phyloP scores from a whole-genome alignment of 2,888 invertebrate genomes.

The Drosophila algonquin region DNA sequence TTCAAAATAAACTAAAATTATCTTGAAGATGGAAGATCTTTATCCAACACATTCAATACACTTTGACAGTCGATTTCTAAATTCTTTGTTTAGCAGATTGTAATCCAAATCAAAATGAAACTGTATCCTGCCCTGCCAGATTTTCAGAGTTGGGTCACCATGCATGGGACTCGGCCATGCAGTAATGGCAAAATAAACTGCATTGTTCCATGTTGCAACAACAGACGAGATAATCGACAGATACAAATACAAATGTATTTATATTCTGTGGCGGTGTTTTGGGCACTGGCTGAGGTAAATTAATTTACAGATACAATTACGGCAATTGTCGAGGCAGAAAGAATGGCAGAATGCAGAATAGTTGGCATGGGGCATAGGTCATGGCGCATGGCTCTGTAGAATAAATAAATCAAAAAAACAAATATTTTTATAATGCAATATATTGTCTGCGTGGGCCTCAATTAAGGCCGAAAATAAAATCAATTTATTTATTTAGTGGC shows the following conservation, averaged over 20 bases:
- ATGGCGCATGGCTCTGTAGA: slow-evolving; percentile 7
- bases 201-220: not conserved
- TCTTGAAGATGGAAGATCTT: too few species aligned
- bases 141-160: too few species aligned
- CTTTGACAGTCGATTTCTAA: too few species aligned
- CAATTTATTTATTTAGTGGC: slow-evolving; percentile 60
- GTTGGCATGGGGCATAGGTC: not conserved
- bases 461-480: slow-evolving; percentile 53
- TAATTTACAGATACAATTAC: slow-evolving; percentile 68
- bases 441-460: slow-evolving; percentile 23
- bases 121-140: too few species aligned
- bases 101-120: too few species aligned
- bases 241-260: not conserved
- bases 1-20: too few species aligned
- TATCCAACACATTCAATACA: too few species aligned
- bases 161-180: not conserved
- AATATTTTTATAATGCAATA: slow-evolving; percentile 22
- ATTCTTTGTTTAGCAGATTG: too few species aligned
- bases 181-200: not conserved
- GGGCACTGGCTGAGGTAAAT: slow-evolving; percentile 49
- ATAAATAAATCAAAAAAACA: slow-evolving; percentile 60
- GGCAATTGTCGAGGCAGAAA: slow-evolving; percentile 54
- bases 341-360: not conserved
- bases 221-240: not conserved
- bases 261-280: not conserved